These are phyloP conservation scores for Pseudochaenichthys georgianus DNA, from an alignment of 2,797 vertebrate genomes.

Conservation along the genomic window DNA sequence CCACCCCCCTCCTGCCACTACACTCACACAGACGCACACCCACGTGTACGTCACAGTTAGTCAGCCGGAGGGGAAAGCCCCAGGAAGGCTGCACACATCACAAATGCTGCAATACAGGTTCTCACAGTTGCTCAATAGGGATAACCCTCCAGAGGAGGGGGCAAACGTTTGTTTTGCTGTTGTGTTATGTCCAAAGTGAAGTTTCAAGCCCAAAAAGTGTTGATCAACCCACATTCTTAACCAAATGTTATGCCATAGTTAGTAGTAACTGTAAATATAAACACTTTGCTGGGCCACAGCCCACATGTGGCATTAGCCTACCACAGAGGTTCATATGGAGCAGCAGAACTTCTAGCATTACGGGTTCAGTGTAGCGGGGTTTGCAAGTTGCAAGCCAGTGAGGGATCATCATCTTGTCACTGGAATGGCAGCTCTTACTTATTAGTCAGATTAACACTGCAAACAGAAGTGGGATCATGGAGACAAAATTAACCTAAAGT, in stretches of 20 bases:
- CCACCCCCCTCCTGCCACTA: slow-evolving; percentile 39
- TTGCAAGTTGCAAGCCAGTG: not conserved
- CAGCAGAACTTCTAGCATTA: not conserved
- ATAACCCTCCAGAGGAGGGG: not conserved
- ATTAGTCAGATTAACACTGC: not conserved
- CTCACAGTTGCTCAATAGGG: not conserved
- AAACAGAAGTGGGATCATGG: not conserved
- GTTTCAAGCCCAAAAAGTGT: not conserved
- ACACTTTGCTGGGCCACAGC: not conserved
- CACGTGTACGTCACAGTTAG: slow-evolving; percentile 66
- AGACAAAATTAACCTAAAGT: not conserved
- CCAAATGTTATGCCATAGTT: no score
- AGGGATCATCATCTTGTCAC: slow-evolving; percentile 1
- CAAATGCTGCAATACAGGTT: slow-evolving; percentile 38
- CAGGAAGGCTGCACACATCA: slow-evolving; percentile 32
- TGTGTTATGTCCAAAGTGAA: slow-evolving; percentile 8
- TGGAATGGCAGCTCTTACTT: not conserved
- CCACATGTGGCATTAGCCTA: not conserved
- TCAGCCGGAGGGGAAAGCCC: slow-evolving; percentile 70
- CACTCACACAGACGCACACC: slow-evolving; percentile 57
- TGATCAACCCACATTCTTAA: not conserved
- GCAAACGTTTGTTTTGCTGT: slow-evolving; percentile 23
- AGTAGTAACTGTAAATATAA: not conserved
- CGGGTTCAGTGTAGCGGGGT: not conserved
- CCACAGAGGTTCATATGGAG: not conserved